These are phyloP conservation scores for Gymnosoma rotundatum DNA, from an alignment of 2,888 invertebrate species.

Conservation along the genomic window DNA sequence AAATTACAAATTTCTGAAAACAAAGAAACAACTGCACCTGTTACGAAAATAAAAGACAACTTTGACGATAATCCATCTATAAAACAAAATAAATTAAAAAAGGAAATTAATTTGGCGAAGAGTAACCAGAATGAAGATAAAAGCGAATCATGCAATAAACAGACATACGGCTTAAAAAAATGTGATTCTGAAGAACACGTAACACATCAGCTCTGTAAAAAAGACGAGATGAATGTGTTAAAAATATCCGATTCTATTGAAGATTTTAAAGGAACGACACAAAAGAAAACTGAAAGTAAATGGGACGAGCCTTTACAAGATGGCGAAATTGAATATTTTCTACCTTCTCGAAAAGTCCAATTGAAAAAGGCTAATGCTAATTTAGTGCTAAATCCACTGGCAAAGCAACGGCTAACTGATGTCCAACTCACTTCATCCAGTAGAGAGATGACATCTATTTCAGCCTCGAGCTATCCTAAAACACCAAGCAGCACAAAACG, in stretches of 20 bases:
- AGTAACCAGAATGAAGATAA: background rate
- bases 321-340: conserved; percentile 82
- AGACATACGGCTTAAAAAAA: conserved; percentile 3
- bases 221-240: conserved; percentile 1
- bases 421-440: conserved; percentile 67
- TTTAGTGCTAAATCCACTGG: conserved; percentile 72
- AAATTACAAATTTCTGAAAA: conserved; percentile 9
- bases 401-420: conserved; percentile 61
- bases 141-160: background rate
- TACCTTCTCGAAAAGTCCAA: conserved; percentile 78
- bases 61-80: background rate
- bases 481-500: conserved; percentile 83
- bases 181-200: conserved; percentile 2
- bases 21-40: conserved; percentile 4
- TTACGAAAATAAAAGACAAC: conserved; percentile 27
- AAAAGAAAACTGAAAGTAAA: conserved; percentile 72
- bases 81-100: conserved; percentile 22
- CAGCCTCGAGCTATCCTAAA: conserved; percentile 51
- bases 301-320: conserved; percentile 82
- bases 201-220: background rate
- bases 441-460: conserved; percentile 55
- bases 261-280: conserved; percentile 31
- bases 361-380: conserved; percentile 77
- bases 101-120: background rate
- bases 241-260: conserved; percentile 52